Percentiles rank a stretch among this genome's conserved stretches.
Conservation (phyloP, 2,797 vertebrate species). For the Distichodus sexfasciatus region DNA sequence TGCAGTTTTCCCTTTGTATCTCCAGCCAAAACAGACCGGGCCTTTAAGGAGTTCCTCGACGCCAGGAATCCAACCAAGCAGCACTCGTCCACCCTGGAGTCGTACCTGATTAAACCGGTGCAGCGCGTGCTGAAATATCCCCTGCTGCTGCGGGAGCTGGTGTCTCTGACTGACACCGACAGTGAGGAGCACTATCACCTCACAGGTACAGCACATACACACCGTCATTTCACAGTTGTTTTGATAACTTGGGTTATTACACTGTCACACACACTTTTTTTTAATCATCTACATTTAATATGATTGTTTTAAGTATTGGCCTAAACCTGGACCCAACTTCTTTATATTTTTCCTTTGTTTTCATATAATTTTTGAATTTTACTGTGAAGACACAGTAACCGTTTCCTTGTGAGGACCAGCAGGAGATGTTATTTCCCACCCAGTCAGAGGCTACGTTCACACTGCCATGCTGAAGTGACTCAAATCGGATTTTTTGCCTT, state of each 20-base stretch:
- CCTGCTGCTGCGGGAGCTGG: slow-evolving; percentile 90
- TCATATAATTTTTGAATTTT: too few species aligned
- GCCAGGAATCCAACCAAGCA: slow-evolving; percentile 93
- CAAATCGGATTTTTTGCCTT: too few species aligned
- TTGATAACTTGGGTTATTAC: not conserved
- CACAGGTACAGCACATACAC: slow-evolving; percentile 73
- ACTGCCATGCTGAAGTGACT: too few species aligned
- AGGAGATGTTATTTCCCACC: too few species aligned
- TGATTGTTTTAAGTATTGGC: too few species aligned
- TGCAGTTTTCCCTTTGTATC: not conserved
- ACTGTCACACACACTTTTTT: too few species aligned
- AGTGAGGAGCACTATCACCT: slow-evolving; percentile 97
- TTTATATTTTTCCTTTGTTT: too few species aligned
- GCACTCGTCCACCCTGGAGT: slow-evolving; percentile 96
- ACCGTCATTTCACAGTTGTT: not conserved
- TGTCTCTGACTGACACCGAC: slow-evolving; percentile 89
- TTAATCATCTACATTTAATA: too few species aligned
- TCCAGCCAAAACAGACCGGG: slow-evolving; percentile 89
- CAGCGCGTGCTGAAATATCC: slow-evolving; percentile 98
- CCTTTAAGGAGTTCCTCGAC: slow-evolving; percentile 93
- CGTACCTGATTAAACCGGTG: slow-evolving; percentile 97
- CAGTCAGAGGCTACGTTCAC: too few species aligned
- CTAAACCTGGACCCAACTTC: too few species aligned
- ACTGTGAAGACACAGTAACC: too few species aligned
- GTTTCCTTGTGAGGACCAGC: too few species aligned